These are phyloP conservation scores for Erebia ligea DNA, from an alignment of 2,888 invertebrate species.

Conservation along the genomic window DNA sequence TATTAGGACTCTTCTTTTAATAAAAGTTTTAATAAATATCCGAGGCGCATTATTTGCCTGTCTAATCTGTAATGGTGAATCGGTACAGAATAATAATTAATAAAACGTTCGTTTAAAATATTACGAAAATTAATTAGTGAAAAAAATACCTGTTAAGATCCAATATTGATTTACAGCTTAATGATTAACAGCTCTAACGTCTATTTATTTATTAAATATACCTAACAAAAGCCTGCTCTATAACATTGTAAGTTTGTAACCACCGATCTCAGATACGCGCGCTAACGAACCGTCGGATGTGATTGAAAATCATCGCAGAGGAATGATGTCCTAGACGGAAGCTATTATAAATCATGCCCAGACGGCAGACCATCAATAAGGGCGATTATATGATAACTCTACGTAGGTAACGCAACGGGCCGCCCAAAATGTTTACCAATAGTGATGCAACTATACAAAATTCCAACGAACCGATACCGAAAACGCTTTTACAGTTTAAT, in stretches of 20 bases:
- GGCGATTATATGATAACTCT: conserved; percentile 79
- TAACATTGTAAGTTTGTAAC: conserved; percentile 37
- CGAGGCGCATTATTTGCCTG: too few species aligned
- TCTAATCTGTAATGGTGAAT: too few species aligned
- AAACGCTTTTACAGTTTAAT: background rate
- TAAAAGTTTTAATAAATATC: too few species aligned
- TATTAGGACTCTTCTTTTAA: too few species aligned
- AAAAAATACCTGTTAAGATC: too few species aligned
- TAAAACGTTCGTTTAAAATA: too few species aligned
- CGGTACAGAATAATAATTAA: too few species aligned
- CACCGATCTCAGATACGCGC: conserved; percentile 67
- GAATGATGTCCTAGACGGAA: conserved; percentile 81
- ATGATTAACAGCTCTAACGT: too few species aligned
- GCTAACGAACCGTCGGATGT: conserved; percentile 81
- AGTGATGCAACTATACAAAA: conserved; percentile 20
- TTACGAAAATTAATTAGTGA: too few species aligned
- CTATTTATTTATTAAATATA: background rate
- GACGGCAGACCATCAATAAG: conserved; percentile 80
- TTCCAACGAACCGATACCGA: background rate
- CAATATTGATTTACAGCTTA: too few species aligned
- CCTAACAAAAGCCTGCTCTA: conserved; percentile 56
- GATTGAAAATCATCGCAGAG: conserved; percentile 82
- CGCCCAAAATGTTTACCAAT: conserved; percentile 18
- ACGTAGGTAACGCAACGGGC: conserved; percentile 52
- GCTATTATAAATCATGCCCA: conserved; percentile 77